Evolutionary conservation across 2,888 invertebrate genomes (phyloP).

Genomic region (Meteorus colon): DNA sequence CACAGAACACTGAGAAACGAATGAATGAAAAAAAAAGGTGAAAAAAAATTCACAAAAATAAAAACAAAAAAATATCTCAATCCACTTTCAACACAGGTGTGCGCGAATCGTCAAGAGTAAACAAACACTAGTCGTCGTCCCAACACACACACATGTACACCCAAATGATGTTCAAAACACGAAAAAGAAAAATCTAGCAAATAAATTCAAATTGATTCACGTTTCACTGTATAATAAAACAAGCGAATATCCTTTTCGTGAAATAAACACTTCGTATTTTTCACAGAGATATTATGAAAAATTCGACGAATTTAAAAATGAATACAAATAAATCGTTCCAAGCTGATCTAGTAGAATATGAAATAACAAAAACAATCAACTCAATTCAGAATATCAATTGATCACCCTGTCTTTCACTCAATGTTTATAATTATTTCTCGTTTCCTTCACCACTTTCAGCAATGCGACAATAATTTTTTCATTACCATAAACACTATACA

Average conservation of each 20-base stretch:
- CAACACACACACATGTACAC: neutral
- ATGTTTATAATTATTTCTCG: too few species aligned
- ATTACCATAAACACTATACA: too few species aligned
- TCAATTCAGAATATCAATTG: too few species aligned
- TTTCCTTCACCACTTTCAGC: too few species aligned
- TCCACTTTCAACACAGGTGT: neutral
- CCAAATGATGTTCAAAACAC: neutral
- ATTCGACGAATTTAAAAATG: neutral
- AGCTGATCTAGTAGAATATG: too few species aligned
- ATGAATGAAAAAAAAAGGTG: neutral
- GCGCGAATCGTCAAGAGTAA: slow-evolving; percentile 7
- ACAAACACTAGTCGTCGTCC: neutral
- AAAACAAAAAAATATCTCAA: neutral
- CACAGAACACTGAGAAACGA: neutral
- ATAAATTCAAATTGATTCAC: slow-evolving; percentile 1
- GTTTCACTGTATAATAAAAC: neutral
- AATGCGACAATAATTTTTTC: too few species aligned
- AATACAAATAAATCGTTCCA: too few species aligned
- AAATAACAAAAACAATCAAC: too few species aligned
- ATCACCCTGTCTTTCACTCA: too few species aligned
- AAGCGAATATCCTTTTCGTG: neutral
- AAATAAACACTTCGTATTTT: neutral
- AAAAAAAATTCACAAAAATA: neutral
- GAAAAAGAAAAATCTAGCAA: neutral
- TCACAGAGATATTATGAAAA: neutral